phyloP scores from a whole-genome alignment of 2,888 invertebrate genomes.

The Drosophila fungiperda region DNA sequence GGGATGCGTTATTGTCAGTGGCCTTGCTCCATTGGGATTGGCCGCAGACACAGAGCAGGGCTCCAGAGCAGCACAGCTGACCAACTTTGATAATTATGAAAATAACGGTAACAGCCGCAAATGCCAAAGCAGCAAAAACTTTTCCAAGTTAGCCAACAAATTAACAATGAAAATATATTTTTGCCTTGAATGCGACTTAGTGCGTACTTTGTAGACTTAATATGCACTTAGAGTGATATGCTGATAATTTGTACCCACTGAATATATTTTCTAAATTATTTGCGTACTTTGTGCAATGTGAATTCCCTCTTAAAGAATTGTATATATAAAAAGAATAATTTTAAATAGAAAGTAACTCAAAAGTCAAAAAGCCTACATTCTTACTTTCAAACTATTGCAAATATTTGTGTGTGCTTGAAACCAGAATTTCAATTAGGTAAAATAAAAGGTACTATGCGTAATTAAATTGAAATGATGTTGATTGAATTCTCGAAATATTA shows the following conservation, averaged over 20 bases:
- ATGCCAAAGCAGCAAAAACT: conserved; percentile 48
- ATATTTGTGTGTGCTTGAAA: conserved; percentile 14
- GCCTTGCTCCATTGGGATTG: conserved; percentile 31
- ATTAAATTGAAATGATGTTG: conserved; percentile 18
- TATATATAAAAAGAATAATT: not conserved
- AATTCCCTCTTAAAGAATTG: not conserved
- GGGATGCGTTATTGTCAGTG: conserved; percentile 33
- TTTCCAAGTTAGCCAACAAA: conserved; percentile 62
- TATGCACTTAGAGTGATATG: conserved; percentile 56
- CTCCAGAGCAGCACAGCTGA: conserved; percentile 48
- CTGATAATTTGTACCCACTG: conserved; percentile 9
- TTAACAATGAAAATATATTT: conserved; percentile 66
- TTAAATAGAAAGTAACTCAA: not conserved
- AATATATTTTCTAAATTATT: conserved; percentile 18
- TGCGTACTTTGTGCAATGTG: not conserved
- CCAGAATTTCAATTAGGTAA: conserved; percentile 32
- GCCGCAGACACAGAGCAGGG: conserved; percentile 32
- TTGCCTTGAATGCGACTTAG: conserved; percentile 40
- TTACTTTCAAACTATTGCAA: conserved; percentile 4
- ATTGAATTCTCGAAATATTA: not conserved
- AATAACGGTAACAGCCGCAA: conserved; percentile 56
- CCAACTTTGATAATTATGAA: conserved; percentile 76
- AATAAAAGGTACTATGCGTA: conserved; percentile 17
- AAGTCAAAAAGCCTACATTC: not conserved
- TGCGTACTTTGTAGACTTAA: conserved; percentile 51